phyloP scores from a whole-genome alignment of 1,140 invertebrate genomes.

The Berghia stephanieae region DNA sequence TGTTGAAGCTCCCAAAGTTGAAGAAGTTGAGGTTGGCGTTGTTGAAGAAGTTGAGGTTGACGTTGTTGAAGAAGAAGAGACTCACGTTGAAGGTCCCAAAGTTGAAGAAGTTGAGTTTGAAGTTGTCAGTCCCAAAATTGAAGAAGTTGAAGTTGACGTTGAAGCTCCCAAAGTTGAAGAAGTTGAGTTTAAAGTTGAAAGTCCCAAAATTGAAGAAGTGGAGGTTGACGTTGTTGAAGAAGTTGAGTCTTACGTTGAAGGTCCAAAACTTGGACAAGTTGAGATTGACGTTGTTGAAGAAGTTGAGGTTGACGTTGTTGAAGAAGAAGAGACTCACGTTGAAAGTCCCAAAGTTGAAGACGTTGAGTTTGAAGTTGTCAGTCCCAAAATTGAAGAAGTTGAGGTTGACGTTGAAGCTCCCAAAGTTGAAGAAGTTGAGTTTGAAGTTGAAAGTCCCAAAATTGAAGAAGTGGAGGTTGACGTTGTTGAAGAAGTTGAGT shows the following conservation, averaged over 20 bases:
- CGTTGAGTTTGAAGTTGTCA: too few species aligned
- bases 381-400: constrained; percentile 33
- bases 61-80: constrained; percentile 20
- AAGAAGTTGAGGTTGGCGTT: constrained; percentile 26
- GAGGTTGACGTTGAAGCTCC: constrained; percentile 24
- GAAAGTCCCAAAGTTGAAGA: too few species aligned
- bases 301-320: not conserved
- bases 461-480: too few species aligned
- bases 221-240: constrained; percentile 4
- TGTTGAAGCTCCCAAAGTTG: constrained; percentile 27
- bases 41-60: constrained; percentile 3
- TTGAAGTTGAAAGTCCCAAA: not conserved
- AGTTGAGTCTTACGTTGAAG: not conserved
- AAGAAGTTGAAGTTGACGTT: constrained; percentile 38
- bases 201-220: constrained; percentile 35
- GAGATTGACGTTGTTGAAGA: constrained; percentile 14
- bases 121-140: not conserved
- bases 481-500: constrained; percentile 11
- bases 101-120: not conserved
- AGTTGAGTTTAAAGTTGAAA: too few species aligned
- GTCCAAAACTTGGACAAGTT: too few species aligned
- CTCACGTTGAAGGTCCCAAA: not conserved
- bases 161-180: too few species aligned
- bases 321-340: constrained; percentile 33
- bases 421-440: constrained; percentile 24